phyloP scores from a whole-genome alignment of 1,140 invertebrate species.

The Coelopa frigida region DNA sequence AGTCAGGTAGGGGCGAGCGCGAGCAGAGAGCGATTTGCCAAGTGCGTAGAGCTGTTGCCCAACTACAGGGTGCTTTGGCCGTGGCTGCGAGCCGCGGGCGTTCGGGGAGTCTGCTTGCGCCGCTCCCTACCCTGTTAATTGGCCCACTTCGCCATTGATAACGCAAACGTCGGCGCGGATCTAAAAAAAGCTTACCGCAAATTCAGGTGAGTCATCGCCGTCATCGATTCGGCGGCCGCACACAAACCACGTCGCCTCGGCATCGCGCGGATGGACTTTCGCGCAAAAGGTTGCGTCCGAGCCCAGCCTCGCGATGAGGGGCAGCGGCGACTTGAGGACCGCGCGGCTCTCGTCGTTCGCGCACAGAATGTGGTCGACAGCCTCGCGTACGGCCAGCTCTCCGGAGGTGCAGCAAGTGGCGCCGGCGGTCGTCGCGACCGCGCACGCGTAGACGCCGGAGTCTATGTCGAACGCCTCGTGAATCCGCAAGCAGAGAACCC shows the following conservation, averaged over 20 bases:
- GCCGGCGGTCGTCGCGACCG: constrained; percentile 42
- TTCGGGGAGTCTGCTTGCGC: no score
- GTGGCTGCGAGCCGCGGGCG: no score
- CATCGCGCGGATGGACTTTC: constrained; percentile 33
- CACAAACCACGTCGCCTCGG: constrained; percentile 32
- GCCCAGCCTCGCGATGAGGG: constrained; percentile 18
- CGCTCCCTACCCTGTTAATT: no score
- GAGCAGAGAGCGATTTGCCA: no score
- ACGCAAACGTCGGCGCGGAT: no score
- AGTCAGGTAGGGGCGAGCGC: no score
- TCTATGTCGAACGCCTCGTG: constrained; percentile 60
- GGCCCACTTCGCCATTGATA: no score
- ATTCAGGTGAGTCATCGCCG: constrained; percentile 33
- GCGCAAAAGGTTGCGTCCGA: constrained; percentile 38
- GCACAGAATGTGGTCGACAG: constrained; percentile 1
- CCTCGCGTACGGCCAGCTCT: constrained; percentile 34
- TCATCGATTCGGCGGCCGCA: constrained; percentile 9
- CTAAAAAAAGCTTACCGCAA: constrained; percentile 32
- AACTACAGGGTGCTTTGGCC: no score
- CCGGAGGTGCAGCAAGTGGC: constrained; percentile 34
- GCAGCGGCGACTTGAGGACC: constrained; percentile 33
- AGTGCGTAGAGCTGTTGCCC: no score
- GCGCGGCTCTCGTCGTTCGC: constrained; percentile 19
- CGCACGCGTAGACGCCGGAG: constrained; percentile 64
- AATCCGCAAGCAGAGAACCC: constrained; percentile 55